A percentile compares a stretch with the other conserved stretches of the same genome.
Conservation (phyloP, 2,888 invertebrate genomes). For the Sepiola atlantica region DNA sequence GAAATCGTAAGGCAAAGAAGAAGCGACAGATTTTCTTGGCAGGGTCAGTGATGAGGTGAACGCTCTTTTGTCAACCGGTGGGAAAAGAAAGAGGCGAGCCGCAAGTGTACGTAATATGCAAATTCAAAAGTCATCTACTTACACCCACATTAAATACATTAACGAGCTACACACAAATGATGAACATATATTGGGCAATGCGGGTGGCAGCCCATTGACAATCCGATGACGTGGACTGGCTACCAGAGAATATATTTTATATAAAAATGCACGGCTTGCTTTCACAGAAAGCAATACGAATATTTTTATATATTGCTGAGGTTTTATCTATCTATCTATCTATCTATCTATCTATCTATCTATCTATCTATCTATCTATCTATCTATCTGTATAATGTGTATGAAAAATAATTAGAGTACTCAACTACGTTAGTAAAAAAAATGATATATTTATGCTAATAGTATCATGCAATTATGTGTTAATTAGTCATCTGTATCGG, state of each 20-base stretch:
- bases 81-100: not conserved
- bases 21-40: not conserved
- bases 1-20: not conserved
- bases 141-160: not conserved
- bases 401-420: too few species aligned
- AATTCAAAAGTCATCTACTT: not conserved
- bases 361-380: too few species aligned
- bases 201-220: not conserved
- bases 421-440: too few species aligned
- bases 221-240: not conserved
- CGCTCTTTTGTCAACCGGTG: not conserved
- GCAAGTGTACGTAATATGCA: conserved; percentile 20
- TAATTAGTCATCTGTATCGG: too few species aligned
- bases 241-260: not conserved
- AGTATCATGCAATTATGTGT: too few species aligned
- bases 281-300: too few species aligned
- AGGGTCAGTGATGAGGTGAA: not conserved
- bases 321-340: too few species aligned
- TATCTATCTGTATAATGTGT: too few species aligned
- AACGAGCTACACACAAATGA: not conserved
- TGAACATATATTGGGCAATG: not conserved
- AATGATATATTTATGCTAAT: too few species aligned
- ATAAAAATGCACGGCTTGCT: too few species aligned
- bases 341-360: too few species aligned
- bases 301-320: too few species aligned